These are phyloP conservation scores for Otis tarda DNA, from an alignment of 2,113 vertebrate genomes.

Conservation along the genomic window DNA sequence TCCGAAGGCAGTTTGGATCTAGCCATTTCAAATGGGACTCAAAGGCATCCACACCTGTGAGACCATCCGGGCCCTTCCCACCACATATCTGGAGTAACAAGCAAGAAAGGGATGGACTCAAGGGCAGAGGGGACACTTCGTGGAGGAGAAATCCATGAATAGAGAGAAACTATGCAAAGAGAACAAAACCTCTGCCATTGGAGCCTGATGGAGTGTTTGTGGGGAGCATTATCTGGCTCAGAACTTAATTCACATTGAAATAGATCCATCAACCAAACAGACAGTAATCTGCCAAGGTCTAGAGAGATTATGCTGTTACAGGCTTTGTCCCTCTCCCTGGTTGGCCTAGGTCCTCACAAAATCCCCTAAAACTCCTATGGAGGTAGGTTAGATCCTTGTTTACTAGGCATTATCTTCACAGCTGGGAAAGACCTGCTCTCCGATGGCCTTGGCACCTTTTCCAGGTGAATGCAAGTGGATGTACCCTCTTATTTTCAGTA, in stretches of 20 bases:
- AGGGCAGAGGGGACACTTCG: not conserved
- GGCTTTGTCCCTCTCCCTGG: not conserved
- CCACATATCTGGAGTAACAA: rapidly evolving
- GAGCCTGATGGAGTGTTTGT: not conserved
- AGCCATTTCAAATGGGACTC: not conserved
- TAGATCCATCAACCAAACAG: not conserved
- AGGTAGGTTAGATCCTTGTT: not conserved
- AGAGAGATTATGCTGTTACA: not conserved
- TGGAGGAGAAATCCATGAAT: not conserved
- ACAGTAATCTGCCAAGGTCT: not conserved
- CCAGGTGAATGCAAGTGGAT: not conserved
- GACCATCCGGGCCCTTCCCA: not conserved
- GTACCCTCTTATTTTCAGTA: not conserved
- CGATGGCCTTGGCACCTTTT: not conserved
- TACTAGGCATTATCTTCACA: not conserved
- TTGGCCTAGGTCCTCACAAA: not conserved
- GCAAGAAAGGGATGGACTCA: not conserved
- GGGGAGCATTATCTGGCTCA: not conserved
- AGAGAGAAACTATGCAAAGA: not conserved
- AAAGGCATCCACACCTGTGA: not conserved
- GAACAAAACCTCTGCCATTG: rapidly evolving
- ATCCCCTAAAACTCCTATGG: not conserved
- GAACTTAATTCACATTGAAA: not conserved
- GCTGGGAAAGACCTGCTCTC: not conserved
- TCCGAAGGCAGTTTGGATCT: not conserved